Percentiles rank a stretch among this genome's conserved stretches.
Conservation (phyloP, 92 coral and sea anemone species). For the Zoanthus gigantus region DNA sequence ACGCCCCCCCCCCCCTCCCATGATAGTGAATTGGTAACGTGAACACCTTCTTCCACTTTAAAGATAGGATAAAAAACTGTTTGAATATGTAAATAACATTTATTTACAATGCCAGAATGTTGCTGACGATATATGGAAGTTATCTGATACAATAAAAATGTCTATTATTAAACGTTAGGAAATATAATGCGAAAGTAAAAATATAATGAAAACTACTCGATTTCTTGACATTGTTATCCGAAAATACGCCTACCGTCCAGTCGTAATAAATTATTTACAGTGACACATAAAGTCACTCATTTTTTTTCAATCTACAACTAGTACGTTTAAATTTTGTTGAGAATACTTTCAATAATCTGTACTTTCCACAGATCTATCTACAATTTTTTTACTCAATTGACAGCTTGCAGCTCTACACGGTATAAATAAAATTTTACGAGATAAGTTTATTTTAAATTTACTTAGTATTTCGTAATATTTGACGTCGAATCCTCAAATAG, state of each 20-base stretch:
- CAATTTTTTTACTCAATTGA: constrained; percentile 38
- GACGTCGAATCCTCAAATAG: constrained; percentile 5
- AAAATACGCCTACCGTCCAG: constrained; percentile 69
- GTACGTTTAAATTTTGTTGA: constrained; percentile 40
- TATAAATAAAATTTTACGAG: constrained; percentile 45
- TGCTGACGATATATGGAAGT: constrained; percentile 57
- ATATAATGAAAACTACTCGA: constrained; percentile 73
- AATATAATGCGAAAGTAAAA: constrained; percentile 83
- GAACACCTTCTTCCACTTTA: too few species aligned
- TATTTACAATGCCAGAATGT: constrained; percentile 66
- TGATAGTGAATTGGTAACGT: too few species aligned
- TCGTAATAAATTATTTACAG: constrained; percentile 74
- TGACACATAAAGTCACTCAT: constrained; percentile 57
- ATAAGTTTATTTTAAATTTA: constrained; percentile 23
- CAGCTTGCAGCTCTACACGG: constrained; percentile 45
- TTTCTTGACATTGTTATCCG: constrained; percentile 62
- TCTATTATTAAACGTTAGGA: constrained; percentile 88
- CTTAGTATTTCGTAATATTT: constrained; percentile 12
- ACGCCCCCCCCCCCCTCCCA: too few species aligned
- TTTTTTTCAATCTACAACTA: constrained; percentile 13
- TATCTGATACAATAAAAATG: constrained; percentile 90
- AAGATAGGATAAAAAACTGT: too few species aligned
- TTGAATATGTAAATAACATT: constrained; percentile 89
- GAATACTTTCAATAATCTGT: constrained; percentile 45
- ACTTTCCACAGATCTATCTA: constrained; percentile 40